Evolutionary conservation across 2,888 invertebrate species (phyloP).

Genomic region (Alviniconcha strummeri): DNA sequence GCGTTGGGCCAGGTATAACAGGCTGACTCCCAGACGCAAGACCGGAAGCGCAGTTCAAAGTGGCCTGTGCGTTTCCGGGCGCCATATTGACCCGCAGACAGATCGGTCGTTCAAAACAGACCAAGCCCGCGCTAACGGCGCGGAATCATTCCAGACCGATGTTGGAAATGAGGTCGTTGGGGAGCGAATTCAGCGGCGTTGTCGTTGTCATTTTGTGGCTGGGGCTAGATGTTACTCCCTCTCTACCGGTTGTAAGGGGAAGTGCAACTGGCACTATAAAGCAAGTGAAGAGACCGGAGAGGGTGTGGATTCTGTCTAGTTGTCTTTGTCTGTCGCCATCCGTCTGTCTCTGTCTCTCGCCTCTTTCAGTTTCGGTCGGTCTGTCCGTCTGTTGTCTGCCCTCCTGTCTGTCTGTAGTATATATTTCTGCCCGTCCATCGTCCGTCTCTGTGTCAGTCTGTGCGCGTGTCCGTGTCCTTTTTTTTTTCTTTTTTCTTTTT

Average conservation of each 20-base stretch:
- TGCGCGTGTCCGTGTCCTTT: constrained; percentile 12
- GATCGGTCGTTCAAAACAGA: not conserved
- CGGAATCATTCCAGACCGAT: too few species aligned
- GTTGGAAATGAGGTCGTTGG: too few species aligned
- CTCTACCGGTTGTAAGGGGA: too few species aligned
- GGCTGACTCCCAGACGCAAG: not conserved
- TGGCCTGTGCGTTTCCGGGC: too few species aligned
- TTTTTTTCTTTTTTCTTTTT: constrained; percentile 7
- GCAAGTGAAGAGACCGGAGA: too few species aligned
- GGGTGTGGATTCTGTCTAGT: not conserved
- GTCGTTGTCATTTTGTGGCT: too few species aligned
- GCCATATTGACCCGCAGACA: too few species aligned
- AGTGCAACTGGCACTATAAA: too few species aligned
- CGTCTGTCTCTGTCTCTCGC: not conserved
- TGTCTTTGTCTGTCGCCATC: not conserved
- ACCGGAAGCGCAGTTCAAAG: too few species aligned
- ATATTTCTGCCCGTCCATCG: not conserved
- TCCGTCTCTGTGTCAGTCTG: not conserved
- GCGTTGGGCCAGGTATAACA: too few species aligned
- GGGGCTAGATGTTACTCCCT: too few species aligned
- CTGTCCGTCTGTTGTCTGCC: not conserved
- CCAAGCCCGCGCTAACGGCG: not conserved
- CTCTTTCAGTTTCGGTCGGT: not conserved
- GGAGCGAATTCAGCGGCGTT: too few species aligned
- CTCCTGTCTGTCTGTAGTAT: not conserved